These are phyloP conservation scores for Pterocles gutturalis DNA, from an alignment of 2,113 vertebrate species.

Conservation along the genomic window DNA sequence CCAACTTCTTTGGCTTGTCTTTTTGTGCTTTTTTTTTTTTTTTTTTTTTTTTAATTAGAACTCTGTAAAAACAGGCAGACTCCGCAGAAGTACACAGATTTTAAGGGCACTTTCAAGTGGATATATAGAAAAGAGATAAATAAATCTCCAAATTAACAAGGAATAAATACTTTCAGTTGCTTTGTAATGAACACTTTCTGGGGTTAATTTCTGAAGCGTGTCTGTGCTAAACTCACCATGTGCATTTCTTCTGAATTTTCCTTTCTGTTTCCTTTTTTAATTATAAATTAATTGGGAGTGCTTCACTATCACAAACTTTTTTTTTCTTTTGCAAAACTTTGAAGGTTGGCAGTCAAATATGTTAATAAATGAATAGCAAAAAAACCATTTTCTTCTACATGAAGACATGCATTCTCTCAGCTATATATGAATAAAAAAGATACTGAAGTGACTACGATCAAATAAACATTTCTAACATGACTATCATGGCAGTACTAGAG, in stretches of 20 bases:
- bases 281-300: not conserved
- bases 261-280: not conserved
- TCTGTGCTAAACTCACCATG: not conserved
- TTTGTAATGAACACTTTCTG: not conserved
- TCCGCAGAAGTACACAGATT: not conserved
- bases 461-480: not conserved
- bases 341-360: not conserved
- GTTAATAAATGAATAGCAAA: not conserved
- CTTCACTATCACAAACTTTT: not conserved
- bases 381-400: not conserved
- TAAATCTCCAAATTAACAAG: not conserved
- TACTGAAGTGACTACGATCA: not conserved
- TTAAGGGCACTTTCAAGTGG: not conserved
- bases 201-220: not conserved
- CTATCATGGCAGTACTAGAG: not conserved
- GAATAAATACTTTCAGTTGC: not conserved
- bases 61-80: not conserved
- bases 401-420: not conserved
- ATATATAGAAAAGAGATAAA: not conserved
- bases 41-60: not conserved
- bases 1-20: not conserved
- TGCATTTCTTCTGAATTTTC: not conserved
- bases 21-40: not conserved
- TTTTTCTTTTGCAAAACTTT: not conserved
- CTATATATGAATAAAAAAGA: not conserved